These are phyloP conservation scores for Chalcosyrphus nemorum DNA, from an alignment of 2,888 invertebrate species.

Conservation along the genomic window DNA sequence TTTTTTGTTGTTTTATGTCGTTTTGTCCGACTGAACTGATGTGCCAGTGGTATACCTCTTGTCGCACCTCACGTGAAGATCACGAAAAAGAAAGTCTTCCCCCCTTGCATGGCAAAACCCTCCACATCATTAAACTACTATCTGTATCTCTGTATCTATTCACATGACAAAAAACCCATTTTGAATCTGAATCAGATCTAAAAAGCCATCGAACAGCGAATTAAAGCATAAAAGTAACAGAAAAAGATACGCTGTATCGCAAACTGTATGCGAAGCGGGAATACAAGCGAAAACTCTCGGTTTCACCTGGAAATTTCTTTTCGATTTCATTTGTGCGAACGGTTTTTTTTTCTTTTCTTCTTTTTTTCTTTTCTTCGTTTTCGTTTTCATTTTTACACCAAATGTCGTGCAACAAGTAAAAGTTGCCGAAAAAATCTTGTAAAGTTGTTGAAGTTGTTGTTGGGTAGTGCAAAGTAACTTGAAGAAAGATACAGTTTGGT, in stretches of 20 bases:
- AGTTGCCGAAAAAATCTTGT: conserved; percentile 59
- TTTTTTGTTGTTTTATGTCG: background rate
- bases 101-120: conserved; percentile 26
- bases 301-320: conserved; percentile 73
- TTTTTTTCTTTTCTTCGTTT: conserved; percentile 39
- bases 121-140: conserved; percentile 4
- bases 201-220: conserved; percentile 14
- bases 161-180: conserved; percentile 53
- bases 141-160: conserved; percentile 45
- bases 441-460: conserved; percentile 10
- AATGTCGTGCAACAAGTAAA: conserved; percentile 66
- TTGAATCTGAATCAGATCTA: conserved; percentile 59
- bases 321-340: conserved; percentile 57
- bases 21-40: conserved; percentile 27
- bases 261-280: too few species aligned
- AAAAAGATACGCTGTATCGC: background rate
- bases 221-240: background rate
- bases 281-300: conserved; percentile 56
- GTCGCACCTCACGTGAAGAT: background rate
- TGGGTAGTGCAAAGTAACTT: background rate
- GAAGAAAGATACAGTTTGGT: background rate
- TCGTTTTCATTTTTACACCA: conserved; percentile 59
- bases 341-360: too few species aligned
- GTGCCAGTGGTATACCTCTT: conserved; percentile 22
- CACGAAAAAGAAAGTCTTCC: conserved; percentile 60